Percentiles rank a stretch among this genome's conserved stretches.
phyloP scores from a whole-genome alignment of 2,888 invertebrate genomes.

The Polydrusus tereticollis region DNA sequence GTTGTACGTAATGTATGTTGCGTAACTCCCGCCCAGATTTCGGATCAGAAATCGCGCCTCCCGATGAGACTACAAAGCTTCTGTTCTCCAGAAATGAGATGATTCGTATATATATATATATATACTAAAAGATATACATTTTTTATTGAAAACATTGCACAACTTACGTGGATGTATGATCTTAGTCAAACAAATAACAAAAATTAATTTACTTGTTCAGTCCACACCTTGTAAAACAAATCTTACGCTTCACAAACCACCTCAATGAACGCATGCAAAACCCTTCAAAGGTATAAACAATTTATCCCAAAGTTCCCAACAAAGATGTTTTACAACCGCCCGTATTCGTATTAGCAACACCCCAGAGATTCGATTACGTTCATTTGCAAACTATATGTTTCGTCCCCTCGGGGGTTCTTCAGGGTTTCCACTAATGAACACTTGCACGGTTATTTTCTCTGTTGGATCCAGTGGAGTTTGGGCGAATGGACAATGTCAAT shows the following conservation, averaged over 20 bases:
- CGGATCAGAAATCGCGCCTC: no score
- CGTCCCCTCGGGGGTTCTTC: conserved; percentile 30
- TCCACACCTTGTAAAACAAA: no score
- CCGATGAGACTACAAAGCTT: no score
- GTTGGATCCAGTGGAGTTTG: conserved; percentile 10
- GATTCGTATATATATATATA: no score
- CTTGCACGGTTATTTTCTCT: conserved; percentile 32
- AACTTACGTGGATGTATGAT: no score
- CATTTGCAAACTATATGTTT: conserved; percentile 35
- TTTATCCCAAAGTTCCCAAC: conserved; percentile 8
- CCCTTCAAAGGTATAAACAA: not conserved
- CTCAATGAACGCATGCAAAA: not conserved
- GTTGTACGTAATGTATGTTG: no score
- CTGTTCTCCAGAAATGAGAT: no score
- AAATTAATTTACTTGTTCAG: no score
- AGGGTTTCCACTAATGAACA: conserved; percentile 31
- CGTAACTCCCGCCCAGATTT: no score
- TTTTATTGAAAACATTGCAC: no score
- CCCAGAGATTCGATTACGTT: conserved; percentile 25
- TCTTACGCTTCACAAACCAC: conserved; percentile 13
- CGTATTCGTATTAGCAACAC: conserved; percentile 23
- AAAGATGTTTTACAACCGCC: conserved; percentile 22
- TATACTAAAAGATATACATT: no score
- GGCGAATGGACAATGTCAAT: conserved; percentile 9
- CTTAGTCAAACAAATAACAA: no score